Conservation (phyloP, 1,140 invertebrate genomes). For the Sminthurinus signatus region DNA sequence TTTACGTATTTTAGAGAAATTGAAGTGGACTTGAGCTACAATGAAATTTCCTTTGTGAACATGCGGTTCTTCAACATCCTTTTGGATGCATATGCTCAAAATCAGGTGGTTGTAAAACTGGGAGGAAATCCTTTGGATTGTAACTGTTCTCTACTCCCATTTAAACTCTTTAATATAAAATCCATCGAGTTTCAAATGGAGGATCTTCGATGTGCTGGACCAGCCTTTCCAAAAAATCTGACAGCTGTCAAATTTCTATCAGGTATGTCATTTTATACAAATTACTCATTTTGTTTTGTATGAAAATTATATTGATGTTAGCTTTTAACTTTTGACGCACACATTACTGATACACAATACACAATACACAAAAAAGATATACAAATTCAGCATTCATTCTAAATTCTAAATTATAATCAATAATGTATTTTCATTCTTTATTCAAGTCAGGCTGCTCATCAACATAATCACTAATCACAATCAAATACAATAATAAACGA, state of each 20-base stretch:
- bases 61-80: slow-evolving; percentile 29
- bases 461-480: no score
- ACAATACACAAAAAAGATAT: no score
- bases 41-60: slow-evolving; percentile 24
- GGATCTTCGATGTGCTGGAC: slow-evolving; percentile 23
- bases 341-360: no score
- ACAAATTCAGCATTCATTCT: no score
- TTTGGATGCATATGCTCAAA: slow-evolving; percentile 20
- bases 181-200: slow-evolving; percentile 18
- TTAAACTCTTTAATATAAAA: slow-evolving; percentile 22
- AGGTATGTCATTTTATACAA: slow-evolving; percentile 1
- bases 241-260: slow-evolving; percentile 15
- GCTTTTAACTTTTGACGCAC: no score
- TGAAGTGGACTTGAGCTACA: slow-evolving; percentile 27
- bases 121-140: slow-evolving; percentile 37
- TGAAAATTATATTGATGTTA: not conserved
- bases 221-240: slow-evolving; percentile 19
- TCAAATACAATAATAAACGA: no score
- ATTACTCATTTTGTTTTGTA: not conserved
- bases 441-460: no score
- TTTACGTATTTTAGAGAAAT: slow-evolving; percentile 14
- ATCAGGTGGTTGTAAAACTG: slow-evolving; percentile 17
- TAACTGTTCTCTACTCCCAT: slow-evolving; percentile 30
- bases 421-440: no score
- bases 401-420: no score